phyloP scores from a whole-genome alignment of 1,140 invertebrate genomes.

The Spodoptera litura region DNA sequence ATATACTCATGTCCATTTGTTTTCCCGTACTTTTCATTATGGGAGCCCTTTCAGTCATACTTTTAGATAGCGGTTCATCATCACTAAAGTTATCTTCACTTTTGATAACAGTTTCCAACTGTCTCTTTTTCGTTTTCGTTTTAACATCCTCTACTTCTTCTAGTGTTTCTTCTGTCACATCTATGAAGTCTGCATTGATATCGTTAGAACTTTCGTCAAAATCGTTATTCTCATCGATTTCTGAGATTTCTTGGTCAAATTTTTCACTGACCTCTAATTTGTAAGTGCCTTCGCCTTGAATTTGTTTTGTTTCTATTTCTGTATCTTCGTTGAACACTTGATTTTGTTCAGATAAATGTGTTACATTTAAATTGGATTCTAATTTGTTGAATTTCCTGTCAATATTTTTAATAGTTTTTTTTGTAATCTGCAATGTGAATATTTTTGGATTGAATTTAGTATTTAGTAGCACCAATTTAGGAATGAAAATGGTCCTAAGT shows the following conservation, averaged over 20 bases:
- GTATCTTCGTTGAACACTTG: not conserved
- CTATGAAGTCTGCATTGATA: conserved; percentile 1
- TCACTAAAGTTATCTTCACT: conserved; percentile 38
- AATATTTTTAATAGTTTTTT: conserved; percentile 28
- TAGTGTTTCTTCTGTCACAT: not conserved
- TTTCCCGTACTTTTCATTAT: conserved; percentile 2
- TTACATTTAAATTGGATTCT: conserved; percentile 8
- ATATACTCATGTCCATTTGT: conserved; percentile 18
- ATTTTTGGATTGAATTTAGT: no score
- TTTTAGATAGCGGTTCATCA: conserved; percentile 48
- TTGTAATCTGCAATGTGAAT: conserved; percentile 43
- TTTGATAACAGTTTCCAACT: conserved; percentile 9
- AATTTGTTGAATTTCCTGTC: conserved; percentile 42
- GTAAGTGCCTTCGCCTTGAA: not conserved
- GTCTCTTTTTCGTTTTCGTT: conserved; percentile 35
- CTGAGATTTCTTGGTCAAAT: not conserved
- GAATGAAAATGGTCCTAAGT: no score
- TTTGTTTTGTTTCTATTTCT: conserved; percentile 5
- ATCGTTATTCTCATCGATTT: conserved; percentile 10
- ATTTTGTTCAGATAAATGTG: not conserved
- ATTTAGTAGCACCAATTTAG: no score
- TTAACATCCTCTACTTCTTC: conserved; percentile 11
- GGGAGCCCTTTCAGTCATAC: not conserved
- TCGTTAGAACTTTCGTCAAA: not conserved
- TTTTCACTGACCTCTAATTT: conserved; percentile 6